Evolutionary conservation across 23 tunicate species (phyloP).

Genomic region (Ascidia mentula): DNA sequence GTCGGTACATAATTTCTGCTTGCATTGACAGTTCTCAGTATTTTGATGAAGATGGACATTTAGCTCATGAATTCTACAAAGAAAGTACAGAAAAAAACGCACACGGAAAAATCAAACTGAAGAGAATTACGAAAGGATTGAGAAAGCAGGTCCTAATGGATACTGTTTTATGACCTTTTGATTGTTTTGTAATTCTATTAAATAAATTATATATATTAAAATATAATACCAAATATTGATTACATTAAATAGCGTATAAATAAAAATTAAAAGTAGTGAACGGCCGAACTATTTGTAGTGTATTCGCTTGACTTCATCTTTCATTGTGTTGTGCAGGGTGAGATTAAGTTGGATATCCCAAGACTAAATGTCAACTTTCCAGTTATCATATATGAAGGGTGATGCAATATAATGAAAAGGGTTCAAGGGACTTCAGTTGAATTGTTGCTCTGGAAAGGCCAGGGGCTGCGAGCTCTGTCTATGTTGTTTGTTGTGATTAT

Average conservation of each 20-base stretch:
- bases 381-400: constrained; percentile 72
- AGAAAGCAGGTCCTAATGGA: constrained; percentile 26
- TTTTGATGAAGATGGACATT: constrained; percentile 96
- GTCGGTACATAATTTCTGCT: too few species aligned
- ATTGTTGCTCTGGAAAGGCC: too few species aligned
- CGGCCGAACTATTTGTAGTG: too few species aligned
- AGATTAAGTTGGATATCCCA: constrained; percentile 63
- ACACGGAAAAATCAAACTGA: constrained; percentile 41
- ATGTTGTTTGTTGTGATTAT: too few species aligned
- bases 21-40: constrained; percentile 67
- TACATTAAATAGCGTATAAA: neutral
- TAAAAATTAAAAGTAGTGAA: neutral
- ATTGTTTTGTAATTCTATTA: neutral
- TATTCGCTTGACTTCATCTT: too few species aligned
- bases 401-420: too few species aligned
- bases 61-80: constrained; percentile 91
- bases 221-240: neutral
- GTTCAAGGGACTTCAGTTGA: too few species aligned
- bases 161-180: too few species aligned
- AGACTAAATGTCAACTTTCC: constrained; percentile 77
- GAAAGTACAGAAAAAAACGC: constrained; percentile 33
- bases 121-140: constrained; percentile 52
- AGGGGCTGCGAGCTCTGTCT: too few species aligned
- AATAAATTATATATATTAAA: neutral
- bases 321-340: too few species aligned